These are phyloP conservation scores for Melopsittacus undulatus DNA, from an alignment of 2,797 vertebrate species.

Conservation along the genomic window DNA sequence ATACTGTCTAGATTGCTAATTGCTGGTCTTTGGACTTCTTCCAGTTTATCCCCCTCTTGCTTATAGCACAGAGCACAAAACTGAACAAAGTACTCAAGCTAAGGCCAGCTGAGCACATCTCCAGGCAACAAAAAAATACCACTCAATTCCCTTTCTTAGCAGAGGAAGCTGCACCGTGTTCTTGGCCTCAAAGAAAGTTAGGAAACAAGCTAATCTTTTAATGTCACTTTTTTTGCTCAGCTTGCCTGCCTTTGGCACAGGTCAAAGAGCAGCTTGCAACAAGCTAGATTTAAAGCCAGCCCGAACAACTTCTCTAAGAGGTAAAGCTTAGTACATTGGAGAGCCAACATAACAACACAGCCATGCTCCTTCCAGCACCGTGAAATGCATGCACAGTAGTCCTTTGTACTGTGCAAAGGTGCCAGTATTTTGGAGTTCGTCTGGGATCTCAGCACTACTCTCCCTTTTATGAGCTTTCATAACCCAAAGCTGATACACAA, in stretches of 20 bases:
- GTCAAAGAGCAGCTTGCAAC: background rate
- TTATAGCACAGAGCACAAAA: background rate
- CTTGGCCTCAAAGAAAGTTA: background rate
- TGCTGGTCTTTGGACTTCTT: background rate
- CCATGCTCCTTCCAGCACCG: background rate
- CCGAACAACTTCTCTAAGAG: background rate
- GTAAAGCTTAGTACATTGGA: background rate
- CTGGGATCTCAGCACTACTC: background rate
- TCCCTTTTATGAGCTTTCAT: background rate
- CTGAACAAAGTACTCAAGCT: background rate
- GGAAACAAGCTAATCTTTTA: background rate
- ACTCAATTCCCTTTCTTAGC: background rate
- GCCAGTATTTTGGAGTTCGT: background rate
- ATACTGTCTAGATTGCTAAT: background rate
- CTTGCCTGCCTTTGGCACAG: background rate
- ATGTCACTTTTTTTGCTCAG: background rate
- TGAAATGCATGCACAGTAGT: background rate
- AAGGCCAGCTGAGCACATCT: background rate
- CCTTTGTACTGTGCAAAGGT: background rate
- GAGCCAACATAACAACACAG: background rate
- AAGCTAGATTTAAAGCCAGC: background rate
- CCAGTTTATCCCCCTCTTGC: background rate
- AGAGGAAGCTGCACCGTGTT: background rate
- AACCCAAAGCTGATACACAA: background rate
- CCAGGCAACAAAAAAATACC: background rate